Percentiles rank a stretch among this genome's conserved stretches.
phyloP scores from a whole-genome alignment of 2,888 invertebrate species.

The Coenonympha glycerion region DNA sequence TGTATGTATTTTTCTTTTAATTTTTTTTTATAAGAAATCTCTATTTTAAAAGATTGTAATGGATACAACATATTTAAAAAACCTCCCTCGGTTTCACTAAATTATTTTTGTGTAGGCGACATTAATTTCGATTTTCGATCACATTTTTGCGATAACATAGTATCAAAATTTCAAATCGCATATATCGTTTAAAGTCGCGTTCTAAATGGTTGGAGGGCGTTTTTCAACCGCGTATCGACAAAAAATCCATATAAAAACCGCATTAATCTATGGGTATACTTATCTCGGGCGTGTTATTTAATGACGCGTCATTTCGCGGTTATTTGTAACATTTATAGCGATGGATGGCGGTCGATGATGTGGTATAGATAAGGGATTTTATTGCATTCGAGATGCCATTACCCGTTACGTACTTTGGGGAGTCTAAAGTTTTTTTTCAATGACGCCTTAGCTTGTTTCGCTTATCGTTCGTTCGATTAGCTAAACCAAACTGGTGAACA shows the following conservation, averaged over 20 bases:
- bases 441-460: too few species aligned
- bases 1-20: too few species aligned
- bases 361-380: slow-evolving; percentile 52
- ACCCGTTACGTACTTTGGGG: background rate
- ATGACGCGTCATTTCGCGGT: slow-evolving; percentile 69
- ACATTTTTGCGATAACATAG: slow-evolving; percentile 32
- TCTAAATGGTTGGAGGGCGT: slow-evolving; percentile 64
- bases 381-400: slow-evolving; percentile 7
- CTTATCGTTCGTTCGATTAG: too few species aligned
- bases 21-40: too few species aligned
- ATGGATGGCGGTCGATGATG: slow-evolving; percentile 47
- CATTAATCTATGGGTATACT: slow-evolving; percentile 67
- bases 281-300: slow-evolving; percentile 73
- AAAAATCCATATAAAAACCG: slow-evolving; percentile 68
- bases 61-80: too few species aligned
- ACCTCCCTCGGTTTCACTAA: background rate
- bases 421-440: background rate
- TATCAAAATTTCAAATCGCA: slow-evolving; percentile 64
- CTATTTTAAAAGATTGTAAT: too few species aligned
- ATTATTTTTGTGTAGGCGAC: slow-evolving; percentile 36
- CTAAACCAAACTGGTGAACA: too few species aligned
- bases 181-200: slow-evolving; percentile 43
- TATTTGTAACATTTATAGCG: slow-evolving; percentile 71
- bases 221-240: slow-evolving; percentile 52
- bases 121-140: slow-evolving; percentile 27